phyloP scores from a whole-genome alignment of 2,888 invertebrate species.

The Thecophora atra region DNA sequence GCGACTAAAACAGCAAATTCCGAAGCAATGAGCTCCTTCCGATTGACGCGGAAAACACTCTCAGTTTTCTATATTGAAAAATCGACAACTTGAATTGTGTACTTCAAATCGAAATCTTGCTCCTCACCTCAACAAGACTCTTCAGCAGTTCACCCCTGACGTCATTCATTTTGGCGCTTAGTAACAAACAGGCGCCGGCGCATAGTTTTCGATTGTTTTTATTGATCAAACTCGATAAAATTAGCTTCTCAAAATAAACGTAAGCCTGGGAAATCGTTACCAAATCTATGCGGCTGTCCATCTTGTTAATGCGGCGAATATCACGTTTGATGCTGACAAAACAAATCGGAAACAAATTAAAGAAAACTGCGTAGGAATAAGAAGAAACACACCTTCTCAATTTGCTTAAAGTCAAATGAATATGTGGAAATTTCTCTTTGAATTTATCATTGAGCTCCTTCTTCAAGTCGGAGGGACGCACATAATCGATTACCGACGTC shows the following conservation, averaged over 20 bases:
- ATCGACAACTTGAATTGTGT: constrained; percentile 11
- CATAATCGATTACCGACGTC: constrained; percentile 97
- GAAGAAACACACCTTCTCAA: constrained; percentile 79
- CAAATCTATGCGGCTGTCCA: constrained; percentile 84
- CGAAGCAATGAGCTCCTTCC: constrained; percentile 88
- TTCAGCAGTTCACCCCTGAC: constrained; percentile 90
- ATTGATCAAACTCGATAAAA: constrained; percentile 89
- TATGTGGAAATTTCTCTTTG: constrained; percentile 91
- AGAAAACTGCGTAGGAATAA: neutral
- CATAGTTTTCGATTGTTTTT: constrained; percentile 95
- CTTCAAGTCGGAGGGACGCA: constrained; percentile 93
- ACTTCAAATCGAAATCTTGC: neutral
- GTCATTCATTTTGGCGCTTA: constrained; percentile 97
- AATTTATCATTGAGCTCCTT: constrained; percentile 98
- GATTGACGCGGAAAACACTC: constrained; percentile 86
- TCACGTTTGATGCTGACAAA: constrained; percentile 88
- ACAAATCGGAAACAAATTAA: constrained; percentile 20
- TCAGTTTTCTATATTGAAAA: constrained; percentile 87
- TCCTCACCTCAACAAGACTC: constrained; percentile 83
- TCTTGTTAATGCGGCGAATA: constrained; percentile 90
- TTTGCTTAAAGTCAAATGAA: constrained; percentile 95
- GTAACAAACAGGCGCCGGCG: constrained; percentile 91
- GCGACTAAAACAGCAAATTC: constrained; percentile 96
- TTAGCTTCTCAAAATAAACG: constrained; percentile 98
- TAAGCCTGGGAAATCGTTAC: constrained; percentile 95